A percentile compares a stretch with the other conserved stretches of the same genome.
These are phyloP conservation scores for Chrysolophus pictus DNA, from an alignment of 2,797 vertebrate species.

Conservation along the genomic window DNA sequence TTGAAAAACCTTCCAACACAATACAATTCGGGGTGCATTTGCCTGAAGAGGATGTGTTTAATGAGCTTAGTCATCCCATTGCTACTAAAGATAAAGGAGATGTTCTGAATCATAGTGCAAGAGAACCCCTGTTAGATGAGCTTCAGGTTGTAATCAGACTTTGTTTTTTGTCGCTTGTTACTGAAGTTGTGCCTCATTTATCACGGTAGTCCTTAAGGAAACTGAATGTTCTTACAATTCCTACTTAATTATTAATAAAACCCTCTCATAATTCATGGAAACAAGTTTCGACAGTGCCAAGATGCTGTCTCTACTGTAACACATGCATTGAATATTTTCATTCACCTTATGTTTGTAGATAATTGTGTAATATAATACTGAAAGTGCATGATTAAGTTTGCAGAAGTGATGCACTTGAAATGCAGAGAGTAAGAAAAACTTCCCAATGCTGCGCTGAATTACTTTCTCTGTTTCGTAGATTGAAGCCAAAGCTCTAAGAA, in stretches of 20 bases:
- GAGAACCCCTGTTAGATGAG: neutral
- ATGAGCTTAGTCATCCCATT: neutral
- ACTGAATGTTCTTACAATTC: neutral
- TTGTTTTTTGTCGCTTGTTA: conserved; percentile 19
- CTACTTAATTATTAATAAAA: neutral
- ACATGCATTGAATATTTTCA: neutral
- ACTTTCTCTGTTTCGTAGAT: neutral
- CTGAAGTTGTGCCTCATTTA: neutral
- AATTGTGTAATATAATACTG: neutral
- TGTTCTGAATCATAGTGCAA: neutral
- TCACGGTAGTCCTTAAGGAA: neutral
- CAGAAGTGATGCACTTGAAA: neutral
- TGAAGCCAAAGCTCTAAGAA: neutral
- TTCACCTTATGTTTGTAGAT: neutral
- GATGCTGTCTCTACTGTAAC: neutral
- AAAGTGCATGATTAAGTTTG: neutral
- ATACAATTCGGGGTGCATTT: neutral
- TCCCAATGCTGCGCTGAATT: neutral
- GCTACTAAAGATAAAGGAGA: neutral
- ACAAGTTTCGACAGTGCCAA: neutral
- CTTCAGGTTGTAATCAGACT: conserved; percentile 20
- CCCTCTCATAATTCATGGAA: neutral
- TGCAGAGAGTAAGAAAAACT: neutral
- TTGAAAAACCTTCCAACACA: neutral
- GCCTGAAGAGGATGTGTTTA: neutral